Base-by-base conservation (phyloP, 2,797 vertebrate species). In the Notamacropus eugenii region DNA sequence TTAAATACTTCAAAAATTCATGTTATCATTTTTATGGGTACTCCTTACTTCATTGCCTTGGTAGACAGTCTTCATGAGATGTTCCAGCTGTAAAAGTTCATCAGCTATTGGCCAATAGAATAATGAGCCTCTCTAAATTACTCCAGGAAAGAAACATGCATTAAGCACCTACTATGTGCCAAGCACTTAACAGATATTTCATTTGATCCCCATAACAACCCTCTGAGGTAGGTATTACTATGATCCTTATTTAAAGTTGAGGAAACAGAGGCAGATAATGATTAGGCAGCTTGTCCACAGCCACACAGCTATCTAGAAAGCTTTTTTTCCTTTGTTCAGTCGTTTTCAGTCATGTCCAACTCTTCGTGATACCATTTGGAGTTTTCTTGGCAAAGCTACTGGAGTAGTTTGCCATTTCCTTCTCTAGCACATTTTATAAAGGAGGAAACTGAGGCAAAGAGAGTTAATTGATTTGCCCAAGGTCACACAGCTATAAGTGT, bases 311-410 rank as follows among this genome's bases (percentile, higher is more conserved):
- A 74, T 3, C 62, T 74, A 74, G 34, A 74, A 74, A n/a, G 16
- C 22, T 74, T 96, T 55, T 14, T 95, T 96, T 92, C 90, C 91
- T 95, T 95, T 92, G 62, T 16, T 96, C 55, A 91, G 97, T 97
- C 1, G 0, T 74, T 40, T 74, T 74, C 16, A 74, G n/a, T 8
- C 14, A 40, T 74, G 59, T 34, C 59, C 4, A 5, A 67, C 13
- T 67, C 59, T 67, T 67, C 4, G 0, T 67, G 62, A n/a, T n/a
- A 34, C 34, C 16, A 74, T 40, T n/a, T n/a, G 62, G 34, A 40
- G 58, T 74, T 74, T 74, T 74, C 62, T n/a, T 29, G 34, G 34
- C 34, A 74, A 74, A 74, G 62, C 34, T 19, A 22, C 5, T 74
- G 4, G 12, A 67, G 4, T 67, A 13, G 1, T 34, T 67, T 67